Percentiles rank a stretch among this genome's conserved stretches.
phyloP scores from a whole-genome alignment of 1,140 invertebrate species.

The Stenopsyche tienmushanensis region DNA sequence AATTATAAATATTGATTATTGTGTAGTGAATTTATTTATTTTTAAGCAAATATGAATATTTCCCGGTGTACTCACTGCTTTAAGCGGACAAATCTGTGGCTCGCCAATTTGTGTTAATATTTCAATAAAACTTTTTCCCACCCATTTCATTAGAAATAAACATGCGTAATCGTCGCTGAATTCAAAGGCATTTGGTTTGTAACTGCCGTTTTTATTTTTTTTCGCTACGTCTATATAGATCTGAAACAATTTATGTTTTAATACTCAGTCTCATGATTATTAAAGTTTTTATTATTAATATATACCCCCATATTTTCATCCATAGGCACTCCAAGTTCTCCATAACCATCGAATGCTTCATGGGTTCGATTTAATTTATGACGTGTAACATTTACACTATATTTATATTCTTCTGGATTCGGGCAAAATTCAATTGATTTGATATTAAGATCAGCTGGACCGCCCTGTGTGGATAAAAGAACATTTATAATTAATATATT shows the following conservation, averaged over 20 bases:
- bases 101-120: slow-evolving; percentile 19
- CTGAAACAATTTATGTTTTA: slow-evolving; percentile 15
- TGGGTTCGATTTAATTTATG: slow-evolving; percentile 49
- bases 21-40: background rate
- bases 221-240: slow-evolving; percentile 35
- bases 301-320: slow-evolving; percentile 32
- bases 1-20: slow-evolving; percentile 19
- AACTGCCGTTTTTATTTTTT: slow-evolving; percentile 20
- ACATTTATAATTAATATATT: background rate
- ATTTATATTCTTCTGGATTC: slow-evolving; percentile 34
- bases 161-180: slow-evolving; percentile 32
- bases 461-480: slow-evolving; percentile 28
- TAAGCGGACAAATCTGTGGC: slow-evolving; percentile 26
- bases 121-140: slow-evolving; percentile 32
- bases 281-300: background rate
- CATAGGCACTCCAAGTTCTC: slow-evolving; percentile 20
- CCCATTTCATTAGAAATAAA: slow-evolving; percentile 24
- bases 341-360: slow-evolving; percentile 44
- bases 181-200: slow-evolving; percentile 37
- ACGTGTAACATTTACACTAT: slow-evolving; percentile 42
- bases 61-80: slow-evolving; percentile 27
- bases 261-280: background rate
- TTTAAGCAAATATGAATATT: too few species aligned
- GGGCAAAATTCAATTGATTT: slow-evolving; percentile 43
- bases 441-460: slow-evolving; percentile 46